phyloP scores from a whole-genome alignment of 2,888 invertebrate genomes.

The Anagyrus pseudococci region DNA sequence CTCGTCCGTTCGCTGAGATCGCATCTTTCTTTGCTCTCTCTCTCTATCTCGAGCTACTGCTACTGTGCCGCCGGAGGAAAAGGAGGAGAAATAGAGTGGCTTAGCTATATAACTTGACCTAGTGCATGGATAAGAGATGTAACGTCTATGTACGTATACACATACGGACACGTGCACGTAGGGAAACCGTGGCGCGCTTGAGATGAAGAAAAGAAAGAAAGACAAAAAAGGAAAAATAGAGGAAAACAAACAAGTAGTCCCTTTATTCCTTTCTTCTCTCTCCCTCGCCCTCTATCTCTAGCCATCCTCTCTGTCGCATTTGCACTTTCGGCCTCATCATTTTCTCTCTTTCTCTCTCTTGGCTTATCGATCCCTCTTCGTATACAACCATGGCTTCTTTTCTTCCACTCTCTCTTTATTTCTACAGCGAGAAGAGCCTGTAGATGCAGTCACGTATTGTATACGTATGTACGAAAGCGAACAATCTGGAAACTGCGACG shows the following conservation, averaged over 20 bases:
- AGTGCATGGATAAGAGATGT: conserved; percentile 58
- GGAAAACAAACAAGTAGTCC: conserved; percentile 1
- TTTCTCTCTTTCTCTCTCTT: conserved; percentile 1
- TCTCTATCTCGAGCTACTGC: neutral
- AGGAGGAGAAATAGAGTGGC: neutral
- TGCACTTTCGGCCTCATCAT: neutral
- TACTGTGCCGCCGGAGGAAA: neutral
- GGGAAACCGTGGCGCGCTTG: conserved; percentile 48
- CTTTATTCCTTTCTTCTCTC: conserved; percentile 46
- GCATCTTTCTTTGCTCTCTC: too few relatives aligned
- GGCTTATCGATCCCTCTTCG: too few relatives aligned
- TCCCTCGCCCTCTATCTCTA: conserved; percentile 41
- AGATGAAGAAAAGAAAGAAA: conserved; percentile 51
- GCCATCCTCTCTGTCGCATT: conserved; percentile 16
- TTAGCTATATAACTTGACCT: conserved; percentile 61
- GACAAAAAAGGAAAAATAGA: neutral
- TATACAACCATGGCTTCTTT: too few relatives aligned
- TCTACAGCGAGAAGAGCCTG: too few relatives aligned
- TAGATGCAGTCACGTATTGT: too few relatives aligned
- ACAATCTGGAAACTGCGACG: too few relatives aligned
- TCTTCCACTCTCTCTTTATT: too few relatives aligned
- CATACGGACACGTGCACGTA: conserved; percentile 2
- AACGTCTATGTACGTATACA: conserved; percentile 50
- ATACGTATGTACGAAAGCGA: too few relatives aligned
- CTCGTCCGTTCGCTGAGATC: neutral